These are phyloP conservation scores for Diabrotica undecimpunctata DNA, from an alignment of 1,140 invertebrate species.

Conservation along the genomic window DNA sequence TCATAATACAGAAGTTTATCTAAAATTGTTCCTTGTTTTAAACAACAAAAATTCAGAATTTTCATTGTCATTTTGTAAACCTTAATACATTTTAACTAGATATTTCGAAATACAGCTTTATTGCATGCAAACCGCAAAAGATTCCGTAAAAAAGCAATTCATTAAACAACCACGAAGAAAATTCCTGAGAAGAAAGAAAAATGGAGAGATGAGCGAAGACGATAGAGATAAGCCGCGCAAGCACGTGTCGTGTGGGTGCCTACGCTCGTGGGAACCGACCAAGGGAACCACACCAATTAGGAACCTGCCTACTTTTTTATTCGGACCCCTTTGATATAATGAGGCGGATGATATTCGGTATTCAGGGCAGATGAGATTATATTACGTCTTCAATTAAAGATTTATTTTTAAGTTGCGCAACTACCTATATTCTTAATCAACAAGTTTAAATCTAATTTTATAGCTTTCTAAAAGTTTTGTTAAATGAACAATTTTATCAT, in stretches of 20 bases:
- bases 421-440: too few relatives aligned
- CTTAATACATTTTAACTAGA: too few relatives aligned
- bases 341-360: slow-evolving; percentile 8
- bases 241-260: slow-evolving; percentile 22
- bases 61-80: too few relatives aligned
- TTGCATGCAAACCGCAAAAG: not conserved
- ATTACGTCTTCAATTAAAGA: slow-evolving; percentile 4
- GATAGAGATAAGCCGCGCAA: slow-evolving; percentile 20
- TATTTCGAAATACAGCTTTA: not conserved
- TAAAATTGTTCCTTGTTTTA: too few relatives aligned
- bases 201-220: not conserved
- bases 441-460: too few relatives aligned
- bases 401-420: slow-evolving; percentile 1
- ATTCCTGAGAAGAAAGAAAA: not conserved
- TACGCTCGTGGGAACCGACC: slow-evolving; percentile 20
- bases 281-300: slow-evolving; percentile 24
- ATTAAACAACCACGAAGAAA: not conserved
- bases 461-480: too few relatives aligned
- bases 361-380: not conserved
- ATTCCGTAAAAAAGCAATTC: not conserved
- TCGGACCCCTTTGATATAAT: slow-evolving; percentile 1
- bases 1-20: too few relatives aligned
- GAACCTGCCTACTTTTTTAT: slow-evolving; percentile 21
- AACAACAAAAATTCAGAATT: too few relatives aligned
- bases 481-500: too few relatives aligned